Evolutionary conservation across 2,888 invertebrate genomes (phyloP).

Genomic region (Trilocha varians): DNA sequence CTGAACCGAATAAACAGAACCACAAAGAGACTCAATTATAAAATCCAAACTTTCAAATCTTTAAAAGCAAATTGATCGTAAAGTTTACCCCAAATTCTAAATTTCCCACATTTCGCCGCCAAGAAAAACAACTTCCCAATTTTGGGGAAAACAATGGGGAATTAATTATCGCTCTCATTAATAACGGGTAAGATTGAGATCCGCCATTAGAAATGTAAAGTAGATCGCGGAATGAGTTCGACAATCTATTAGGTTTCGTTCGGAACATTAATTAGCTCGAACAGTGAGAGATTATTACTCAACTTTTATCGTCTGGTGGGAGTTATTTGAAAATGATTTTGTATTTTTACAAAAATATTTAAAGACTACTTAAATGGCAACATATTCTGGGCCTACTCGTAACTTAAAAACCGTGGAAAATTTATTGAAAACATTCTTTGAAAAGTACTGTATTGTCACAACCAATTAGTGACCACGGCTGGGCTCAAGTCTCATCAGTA

Average conservation of each 20-base stretch:
- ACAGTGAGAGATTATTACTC: constrained; percentile 21
- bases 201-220: constrained; percentile 58
- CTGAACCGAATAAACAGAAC: too few relatives aligned
- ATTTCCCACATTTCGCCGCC: background rate
- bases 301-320: constrained; percentile 6
- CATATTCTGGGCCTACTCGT: too few relatives aligned
- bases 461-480: too few relatives aligned
- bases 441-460: too few relatives aligned
- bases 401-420: too few relatives aligned
- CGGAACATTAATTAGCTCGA: constrained; percentile 34
- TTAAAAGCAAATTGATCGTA: too few relatives aligned
- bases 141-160: constrained; percentile 24
- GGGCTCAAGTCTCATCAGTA: too few relatives aligned
- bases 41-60: too few relatives aligned
- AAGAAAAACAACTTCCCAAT: constrained; percentile 4
- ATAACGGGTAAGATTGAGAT: constrained; percentile 43
- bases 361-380: too few relatives aligned
- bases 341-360: too few relatives aligned
- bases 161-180: constrained; percentile 51
- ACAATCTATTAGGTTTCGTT: constrained; percentile 29
- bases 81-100: background rate
- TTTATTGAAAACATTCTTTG: too few relatives aligned
- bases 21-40: too few relatives aligned
- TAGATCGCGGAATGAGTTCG: constrained; percentile 49
- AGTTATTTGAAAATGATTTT: background rate